Evolutionary conservation across 2,888 invertebrate genomes (phyloP), one percentile per base, ranked within the genome.

Genomic region (Pterostichus niger): DNA sequence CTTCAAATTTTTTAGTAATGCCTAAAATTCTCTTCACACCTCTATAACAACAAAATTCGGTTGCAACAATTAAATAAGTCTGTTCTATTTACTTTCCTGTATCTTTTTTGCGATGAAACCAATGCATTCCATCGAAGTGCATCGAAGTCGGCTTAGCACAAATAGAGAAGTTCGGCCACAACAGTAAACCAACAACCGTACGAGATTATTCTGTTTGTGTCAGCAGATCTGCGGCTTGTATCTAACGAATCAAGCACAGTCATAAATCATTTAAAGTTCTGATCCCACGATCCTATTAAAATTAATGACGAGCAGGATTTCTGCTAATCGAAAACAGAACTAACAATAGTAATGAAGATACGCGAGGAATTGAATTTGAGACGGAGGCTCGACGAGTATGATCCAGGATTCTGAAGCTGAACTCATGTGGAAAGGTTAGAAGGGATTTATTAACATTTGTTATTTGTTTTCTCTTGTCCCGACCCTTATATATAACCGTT

Each of bases 261-360:
- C 68, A 81, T 81, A 81, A 68, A 71, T 81, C 81, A 81, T 81
- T 81, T 73, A 73, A 81, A 81, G 81, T 81, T 81, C 54, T 81
- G 81, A 81, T 81, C 81, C 81, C 71, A 52, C 68, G n/a, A 49
- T 61, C 81, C 81, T 73, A 81, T 81, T 81, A 81, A 81, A 81
- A 81, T 81, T 81, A 81, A 81, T 81, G 81, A 81, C 71, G 81
- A 81, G n/a, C 31, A 56, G 71, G 71, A 73, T 73, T 81, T 73
- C 71, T 54, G 56, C 71, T 81, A 81, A 81, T 81, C 81, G 56
- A 54, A 73, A 81, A 81, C 71, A 56, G 81, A 81, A 81, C 81
- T 81, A 73, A 81, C 73, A 81, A 81, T 81, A 71, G 81, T 52
- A 73, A 73, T 54, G 81, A 71, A 71, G 81, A 81, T 81, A 73